These are phyloP conservation scores for Cyphomyrmex costatus DNA, from an alignment of 1,140 invertebrate genomes.

Conservation along the genomic window DNA sequence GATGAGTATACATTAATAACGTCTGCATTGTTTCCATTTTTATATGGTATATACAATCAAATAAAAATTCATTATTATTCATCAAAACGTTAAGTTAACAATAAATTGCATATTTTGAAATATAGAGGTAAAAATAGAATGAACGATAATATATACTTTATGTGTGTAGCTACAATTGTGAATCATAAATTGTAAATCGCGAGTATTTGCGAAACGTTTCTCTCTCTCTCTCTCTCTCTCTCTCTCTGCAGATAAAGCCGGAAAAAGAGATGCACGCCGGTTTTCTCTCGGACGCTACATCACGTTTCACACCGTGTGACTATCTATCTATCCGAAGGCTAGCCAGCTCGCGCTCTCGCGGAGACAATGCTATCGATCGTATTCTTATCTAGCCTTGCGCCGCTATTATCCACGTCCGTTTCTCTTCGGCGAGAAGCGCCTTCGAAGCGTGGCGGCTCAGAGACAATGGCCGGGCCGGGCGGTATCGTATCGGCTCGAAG, in stretches of 20 bases:
- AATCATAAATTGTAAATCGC: not conserved
- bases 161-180: not conserved
- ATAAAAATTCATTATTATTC: not conserved
- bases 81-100: conserved; percentile 8
- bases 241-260: not conserved
- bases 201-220: not conserved
- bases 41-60: not conserved
- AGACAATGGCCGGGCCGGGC: conserved; percentile 56
- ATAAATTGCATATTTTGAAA: not conserved
- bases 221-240: not conserved
- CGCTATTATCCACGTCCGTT: conserved; percentile 51
- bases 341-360: conserved; percentile 12
- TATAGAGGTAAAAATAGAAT: not conserved
- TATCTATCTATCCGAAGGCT: conserved; percentile 7
- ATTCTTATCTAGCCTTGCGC: conserved; percentile 53
- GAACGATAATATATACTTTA: too few species aligned
- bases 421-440: conserved; percentile 23
- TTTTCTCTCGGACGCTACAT: not conserved
- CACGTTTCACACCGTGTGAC: conserved; percentile 14
- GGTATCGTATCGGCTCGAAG: conserved; percentile 39
- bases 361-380: conserved; percentile 56
- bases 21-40: not conserved
- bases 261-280: not conserved
- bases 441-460: conserved; percentile 37
- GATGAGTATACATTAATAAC: not conserved